Percentiles rank a stretch among this genome's conserved stretches.
phyloP scores from a whole-genome alignment of 2,113 vertebrate genomes.

The Lycaon pictus region DNA sequence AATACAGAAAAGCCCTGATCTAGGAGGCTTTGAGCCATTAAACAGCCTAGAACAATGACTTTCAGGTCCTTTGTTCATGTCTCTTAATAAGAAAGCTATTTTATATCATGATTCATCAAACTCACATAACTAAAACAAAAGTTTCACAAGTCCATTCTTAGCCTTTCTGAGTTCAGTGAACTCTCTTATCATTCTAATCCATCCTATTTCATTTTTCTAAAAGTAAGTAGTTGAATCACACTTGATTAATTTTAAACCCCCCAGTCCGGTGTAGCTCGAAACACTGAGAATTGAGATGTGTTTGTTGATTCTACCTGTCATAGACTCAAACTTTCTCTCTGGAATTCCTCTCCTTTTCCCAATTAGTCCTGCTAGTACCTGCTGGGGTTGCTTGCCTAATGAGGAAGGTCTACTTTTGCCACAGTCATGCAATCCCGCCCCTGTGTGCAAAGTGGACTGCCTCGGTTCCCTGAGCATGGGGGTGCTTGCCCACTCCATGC shows the following conservation, averaged over 20 bases:
- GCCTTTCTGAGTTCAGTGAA: constrained; percentile 1
- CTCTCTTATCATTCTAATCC: constrained; percentile 20
- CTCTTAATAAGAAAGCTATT: constrained; percentile 36
- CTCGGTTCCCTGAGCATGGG: not conserved
- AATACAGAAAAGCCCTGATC: not conserved
- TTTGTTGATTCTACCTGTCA: constrained; percentile 2
- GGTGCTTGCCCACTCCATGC: constrained; percentile 9
- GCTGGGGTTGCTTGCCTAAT: not conserved
- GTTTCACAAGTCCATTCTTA: constrained; percentile 44
- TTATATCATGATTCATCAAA: constrained; percentile 37
- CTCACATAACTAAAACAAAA: constrained; percentile 54
- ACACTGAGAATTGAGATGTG: not conserved
- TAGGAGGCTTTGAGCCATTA: constrained; percentile 42
- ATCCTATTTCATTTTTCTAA: constrained; percentile 29
- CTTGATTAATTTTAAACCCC: constrained; percentile 39
- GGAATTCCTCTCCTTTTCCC: constrained; percentile 4
- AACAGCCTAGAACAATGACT: constrained; percentile 4
- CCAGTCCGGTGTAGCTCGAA: constrained; percentile 8
- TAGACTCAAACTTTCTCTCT: constrained; percentile 40
- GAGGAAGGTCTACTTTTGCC: not conserved
- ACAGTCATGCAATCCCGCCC: not conserved
- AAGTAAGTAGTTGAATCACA: constrained; percentile 34
- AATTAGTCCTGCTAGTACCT: not conserved
- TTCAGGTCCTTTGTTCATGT: constrained; percentile 44
- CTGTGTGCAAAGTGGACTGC: not conserved